These are phyloP conservation scores for Ranitomeya imitator DNA, from an alignment of 2,113 vertebrate species.

Conservation along the genomic window DNA sequence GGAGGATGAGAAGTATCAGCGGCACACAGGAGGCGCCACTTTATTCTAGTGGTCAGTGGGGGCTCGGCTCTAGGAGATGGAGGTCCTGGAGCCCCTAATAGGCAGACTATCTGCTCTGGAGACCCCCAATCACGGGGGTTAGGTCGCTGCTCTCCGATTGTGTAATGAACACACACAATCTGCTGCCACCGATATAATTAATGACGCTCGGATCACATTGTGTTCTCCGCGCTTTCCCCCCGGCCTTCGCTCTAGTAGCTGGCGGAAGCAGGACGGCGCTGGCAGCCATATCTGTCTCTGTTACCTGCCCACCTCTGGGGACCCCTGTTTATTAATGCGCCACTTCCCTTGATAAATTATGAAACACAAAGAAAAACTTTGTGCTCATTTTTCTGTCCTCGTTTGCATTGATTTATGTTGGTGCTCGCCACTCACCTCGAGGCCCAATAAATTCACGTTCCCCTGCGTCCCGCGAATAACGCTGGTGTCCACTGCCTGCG, in stretches of 20 bases:
- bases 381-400: constrained; percentile 80
- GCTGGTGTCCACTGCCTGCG: not conserved
- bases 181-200: constrained; percentile 33
- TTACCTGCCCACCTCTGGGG: constrained; percentile 81
- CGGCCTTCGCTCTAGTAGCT: constrained; percentile 67
- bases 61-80: too few species aligned
- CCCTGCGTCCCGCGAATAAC: not conserved
- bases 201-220: constrained; percentile 22
- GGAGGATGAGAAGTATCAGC: too few species aligned
- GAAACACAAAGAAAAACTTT: constrained; percentile 85
- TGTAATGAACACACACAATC: constrained; percentile 25
- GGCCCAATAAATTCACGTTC: constrained; percentile 63
- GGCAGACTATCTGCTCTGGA: too few species aligned
- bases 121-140: too few species aligned
- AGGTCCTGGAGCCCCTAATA: too few species aligned
- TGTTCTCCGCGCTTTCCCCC: constrained; percentile 67
- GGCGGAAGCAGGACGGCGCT: constrained; percentile 76
- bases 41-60: too few species aligned
- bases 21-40: too few species aligned
- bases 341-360: constrained; percentile 88
- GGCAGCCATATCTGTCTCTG: constrained; percentile 82
- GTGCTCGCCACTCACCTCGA: constrained; percentile 60
- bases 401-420: constrained; percentile 78
- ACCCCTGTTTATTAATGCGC: constrained; percentile 87
- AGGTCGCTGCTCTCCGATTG: not conserved